Evolutionary conservation across 2,113 vertebrate species (phyloP).

Genomic region (Butorides virescens): DNA sequence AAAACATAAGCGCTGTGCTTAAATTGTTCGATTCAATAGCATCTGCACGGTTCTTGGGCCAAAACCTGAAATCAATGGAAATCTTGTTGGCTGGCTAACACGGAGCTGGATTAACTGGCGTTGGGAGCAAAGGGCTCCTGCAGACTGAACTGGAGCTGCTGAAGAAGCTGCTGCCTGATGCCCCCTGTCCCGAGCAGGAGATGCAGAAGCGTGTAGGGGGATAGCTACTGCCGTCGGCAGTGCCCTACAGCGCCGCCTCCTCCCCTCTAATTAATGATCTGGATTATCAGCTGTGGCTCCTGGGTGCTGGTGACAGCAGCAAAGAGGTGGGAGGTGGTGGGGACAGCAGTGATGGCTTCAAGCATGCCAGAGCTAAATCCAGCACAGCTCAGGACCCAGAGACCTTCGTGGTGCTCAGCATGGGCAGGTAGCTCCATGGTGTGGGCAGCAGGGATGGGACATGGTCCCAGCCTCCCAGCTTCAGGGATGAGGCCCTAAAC

Average conservation of each 20-base stretch:
- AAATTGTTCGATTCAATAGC: slow-evolving; percentile 13
- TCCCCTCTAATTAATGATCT: background rate
- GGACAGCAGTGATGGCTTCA: background rate
- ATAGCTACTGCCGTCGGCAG: background rate
- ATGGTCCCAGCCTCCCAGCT: background rate
- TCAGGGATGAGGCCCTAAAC: background rate
- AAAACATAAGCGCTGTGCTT: background rate
- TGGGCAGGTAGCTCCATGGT: background rate
- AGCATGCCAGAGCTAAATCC: background rate
- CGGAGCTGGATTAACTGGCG: background rate
- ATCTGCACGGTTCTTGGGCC: background rate
- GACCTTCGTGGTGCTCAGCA: background rate
- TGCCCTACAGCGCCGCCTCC: background rate
- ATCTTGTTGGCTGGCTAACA: background rate
- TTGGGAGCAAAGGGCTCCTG: background rate
- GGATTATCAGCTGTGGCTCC: background rate
- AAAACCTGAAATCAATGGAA: background rate
- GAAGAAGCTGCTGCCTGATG: background rate
- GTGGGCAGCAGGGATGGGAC: background rate
- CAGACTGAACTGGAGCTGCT: background rate
- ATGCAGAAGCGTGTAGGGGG: rapidly evolving
- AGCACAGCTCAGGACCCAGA: background rate
- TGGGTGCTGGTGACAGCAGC: background rate
- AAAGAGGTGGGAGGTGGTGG: background rate
- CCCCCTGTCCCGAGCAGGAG: background rate